Conservation (phyloP, 2,113 vertebrate species). For the Hyaena hyaena region DNA sequence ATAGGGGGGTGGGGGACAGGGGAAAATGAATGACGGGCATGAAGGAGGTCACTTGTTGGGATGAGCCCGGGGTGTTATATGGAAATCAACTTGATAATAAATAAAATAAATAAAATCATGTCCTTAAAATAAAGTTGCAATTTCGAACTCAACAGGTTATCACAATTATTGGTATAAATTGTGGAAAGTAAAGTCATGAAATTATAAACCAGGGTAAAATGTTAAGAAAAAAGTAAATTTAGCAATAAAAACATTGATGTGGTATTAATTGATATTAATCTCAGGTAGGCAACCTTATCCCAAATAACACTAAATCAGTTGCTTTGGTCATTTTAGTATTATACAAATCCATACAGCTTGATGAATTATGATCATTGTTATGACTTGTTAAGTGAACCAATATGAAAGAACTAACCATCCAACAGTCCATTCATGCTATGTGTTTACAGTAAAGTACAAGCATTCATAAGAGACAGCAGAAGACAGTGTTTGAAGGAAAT, state of each 20-base stretch:
- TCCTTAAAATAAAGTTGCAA: not conserved
- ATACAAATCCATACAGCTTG: not conserved
- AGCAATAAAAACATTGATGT: not conserved
- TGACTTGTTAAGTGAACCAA: not conserved
- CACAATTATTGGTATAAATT: not conserved
- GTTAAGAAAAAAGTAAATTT: not conserved
- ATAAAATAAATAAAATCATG: too few relatives aligned
- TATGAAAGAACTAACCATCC: not conserved
- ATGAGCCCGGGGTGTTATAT: too few relatives aligned
- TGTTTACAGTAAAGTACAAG: not conserved
- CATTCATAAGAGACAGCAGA: not conserved
- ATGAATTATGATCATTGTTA: not conserved
- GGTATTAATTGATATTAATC: not conserved
- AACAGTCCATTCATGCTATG: not conserved
- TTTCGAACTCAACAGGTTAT: not conserved
- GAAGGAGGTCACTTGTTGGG: too few relatives aligned
- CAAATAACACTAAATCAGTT: not conserved
- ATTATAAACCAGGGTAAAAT: conserved; percentile 8
- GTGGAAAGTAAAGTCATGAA: not conserved
- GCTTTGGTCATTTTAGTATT: not conserved
- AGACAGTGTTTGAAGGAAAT: not conserved
- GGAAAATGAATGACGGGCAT: too few relatives aligned
- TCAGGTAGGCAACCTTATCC: not conserved
- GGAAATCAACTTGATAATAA: too few relatives aligned
- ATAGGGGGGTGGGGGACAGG: too few relatives aligned